Conservation (phyloP, 2,888 invertebrate species). For the Flexamia atlantica region DNA sequence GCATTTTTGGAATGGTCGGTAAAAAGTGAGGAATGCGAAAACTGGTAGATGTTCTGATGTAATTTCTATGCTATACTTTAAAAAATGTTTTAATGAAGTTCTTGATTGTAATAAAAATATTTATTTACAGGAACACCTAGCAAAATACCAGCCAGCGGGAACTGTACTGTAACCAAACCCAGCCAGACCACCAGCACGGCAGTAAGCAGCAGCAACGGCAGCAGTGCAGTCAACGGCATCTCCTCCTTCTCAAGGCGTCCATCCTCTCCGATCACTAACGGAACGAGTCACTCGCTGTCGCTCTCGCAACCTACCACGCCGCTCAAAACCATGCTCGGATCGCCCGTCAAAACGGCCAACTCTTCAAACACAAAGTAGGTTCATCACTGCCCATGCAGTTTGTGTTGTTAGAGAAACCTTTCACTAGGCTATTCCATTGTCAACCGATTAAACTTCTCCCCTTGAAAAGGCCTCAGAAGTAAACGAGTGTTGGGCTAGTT, state of each 20-base stretch:
- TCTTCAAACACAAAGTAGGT: slow-evolving; percentile 35
- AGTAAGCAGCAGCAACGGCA: slow-evolving; percentile 3
- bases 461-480: not conserved
- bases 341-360: slow-evolving; percentile 3
- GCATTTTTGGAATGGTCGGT: too few relatives aligned
- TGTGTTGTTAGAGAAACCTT: not conserved
- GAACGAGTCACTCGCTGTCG: not conserved
- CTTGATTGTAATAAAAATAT: too few relatives aligned
- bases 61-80: too few relatives aligned
- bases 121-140: slow-evolving; percentile 7
- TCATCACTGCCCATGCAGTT: not conserved
- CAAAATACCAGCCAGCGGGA: slow-evolving; percentile 28
- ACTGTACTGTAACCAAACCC: slow-evolving; percentile 51
- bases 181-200: slow-evolving; percentile 25
- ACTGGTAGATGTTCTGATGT: too few relatives aligned
- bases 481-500: not conserved
- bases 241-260: not conserved
- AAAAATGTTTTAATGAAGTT: too few relatives aligned
- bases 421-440: slow-evolving; percentile 40
- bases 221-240: slow-evolving; percentile 38
- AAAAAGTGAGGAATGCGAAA: too few relatives aligned
- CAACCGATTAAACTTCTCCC: not conserved
- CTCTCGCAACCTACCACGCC: slow-evolving; percentile 18
- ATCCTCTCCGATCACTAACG: slow-evolving; percentile 31
- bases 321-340: slow-evolving; percentile 26